phyloP scores from a whole-genome alignment of 2,113 vertebrate genomes.

The Peromyscus californicus region DNA sequence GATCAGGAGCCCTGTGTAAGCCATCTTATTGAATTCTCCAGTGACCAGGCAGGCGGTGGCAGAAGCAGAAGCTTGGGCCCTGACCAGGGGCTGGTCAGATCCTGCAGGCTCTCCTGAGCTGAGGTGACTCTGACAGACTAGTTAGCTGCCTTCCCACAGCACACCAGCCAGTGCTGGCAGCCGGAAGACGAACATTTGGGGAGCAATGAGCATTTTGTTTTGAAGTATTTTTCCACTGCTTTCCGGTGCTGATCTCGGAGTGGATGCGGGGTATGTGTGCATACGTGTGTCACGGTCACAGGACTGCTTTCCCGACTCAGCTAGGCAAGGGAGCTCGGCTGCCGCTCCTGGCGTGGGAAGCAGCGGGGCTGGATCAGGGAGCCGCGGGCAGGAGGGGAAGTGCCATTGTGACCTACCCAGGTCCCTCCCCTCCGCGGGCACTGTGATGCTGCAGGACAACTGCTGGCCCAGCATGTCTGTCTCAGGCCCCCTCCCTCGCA shows the following conservation, averaged over 20 bases:
- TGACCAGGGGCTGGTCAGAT: neutral
- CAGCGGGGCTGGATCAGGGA: neutral
- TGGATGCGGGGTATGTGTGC: neutral
- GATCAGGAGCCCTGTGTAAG: neutral
- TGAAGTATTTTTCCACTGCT: neutral
- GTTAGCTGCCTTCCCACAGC: neutral
- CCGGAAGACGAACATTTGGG: neutral
- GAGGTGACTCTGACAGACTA: neutral
- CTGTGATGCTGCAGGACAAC: slow-evolving; percentile 81
- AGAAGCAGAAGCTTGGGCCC: neutral
- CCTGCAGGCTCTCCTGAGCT: neutral
- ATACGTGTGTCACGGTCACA: neutral
- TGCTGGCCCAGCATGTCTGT: slow-evolving; percentile 74
- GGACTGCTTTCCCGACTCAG: neutral
- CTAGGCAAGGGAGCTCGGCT: neutral
- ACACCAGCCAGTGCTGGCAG: neutral
- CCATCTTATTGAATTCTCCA: neutral
- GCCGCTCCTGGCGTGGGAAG: rapidly evolving
- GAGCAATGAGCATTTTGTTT: neutral
- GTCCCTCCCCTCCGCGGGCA: neutral
- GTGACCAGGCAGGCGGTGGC: no score
- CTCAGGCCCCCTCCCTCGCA: slow-evolving; percentile 60
- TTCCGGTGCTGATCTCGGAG: neutral
- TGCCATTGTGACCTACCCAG: slow-evolving; percentile 78
- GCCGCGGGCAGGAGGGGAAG: neutral